Conservation (phyloP, 2,113 vertebrate genomes). For the Saimiri boliviensis region DNA sequence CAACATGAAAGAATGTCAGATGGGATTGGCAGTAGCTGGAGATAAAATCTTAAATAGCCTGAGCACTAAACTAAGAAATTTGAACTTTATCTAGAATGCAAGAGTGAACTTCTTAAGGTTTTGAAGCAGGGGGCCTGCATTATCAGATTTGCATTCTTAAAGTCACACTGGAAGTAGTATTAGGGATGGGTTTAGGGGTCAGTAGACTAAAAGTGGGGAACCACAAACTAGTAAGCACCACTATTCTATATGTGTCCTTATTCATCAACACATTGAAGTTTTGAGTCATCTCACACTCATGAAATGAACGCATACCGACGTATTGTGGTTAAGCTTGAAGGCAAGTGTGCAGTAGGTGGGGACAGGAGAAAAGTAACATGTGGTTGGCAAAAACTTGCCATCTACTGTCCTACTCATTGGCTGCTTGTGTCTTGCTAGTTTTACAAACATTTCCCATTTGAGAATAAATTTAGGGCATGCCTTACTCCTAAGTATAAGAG, state of each 20-base stretch:
- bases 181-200: background rate
- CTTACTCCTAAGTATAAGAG: constrained; percentile 24
- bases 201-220: background rate
- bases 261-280: background rate
- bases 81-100: background rate
- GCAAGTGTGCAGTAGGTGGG: background rate
- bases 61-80: background rate
- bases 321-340: background rate
- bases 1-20: background rate
- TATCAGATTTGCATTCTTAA: background rate
- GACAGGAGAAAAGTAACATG: background rate
- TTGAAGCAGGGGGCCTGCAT: background rate
- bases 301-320: background rate
- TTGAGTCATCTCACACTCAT: background rate
- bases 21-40: background rate
- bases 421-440: background rate
- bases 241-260: background rate
- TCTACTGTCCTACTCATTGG: background rate
- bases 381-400: background rate
- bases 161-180: background rate
- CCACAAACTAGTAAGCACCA: background rate
- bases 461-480: constrained; percentile 42
- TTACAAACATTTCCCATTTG: constrained; percentile 27
- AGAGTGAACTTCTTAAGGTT: background rate
- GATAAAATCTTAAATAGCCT: background rate